phyloP scores from a whole-genome alignment of 30 jellyfish, hydroid and myxozoan species.

The Turritopsis rubra region DNA sequence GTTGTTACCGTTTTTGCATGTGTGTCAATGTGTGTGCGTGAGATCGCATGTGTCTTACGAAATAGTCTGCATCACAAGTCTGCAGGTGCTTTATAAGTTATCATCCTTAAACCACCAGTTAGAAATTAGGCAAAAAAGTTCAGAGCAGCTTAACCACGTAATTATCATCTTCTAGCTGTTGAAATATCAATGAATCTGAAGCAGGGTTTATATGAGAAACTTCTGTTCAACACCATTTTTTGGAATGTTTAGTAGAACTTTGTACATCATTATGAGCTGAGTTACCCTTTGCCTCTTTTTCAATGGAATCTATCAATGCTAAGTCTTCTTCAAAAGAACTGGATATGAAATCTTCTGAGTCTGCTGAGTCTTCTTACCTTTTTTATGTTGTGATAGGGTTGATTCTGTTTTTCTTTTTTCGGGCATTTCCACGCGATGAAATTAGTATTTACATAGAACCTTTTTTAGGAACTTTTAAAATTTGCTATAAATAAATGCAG shows the following conservation, averaged over 20 bases:
- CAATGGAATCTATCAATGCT: slow-evolving; percentile 53
- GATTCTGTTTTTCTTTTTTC: slow-evolving; percentile 21
- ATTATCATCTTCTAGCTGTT: slow-evolving; percentile 73
- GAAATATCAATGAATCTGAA: slow-evolving; percentile 57
- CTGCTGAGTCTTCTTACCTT: slow-evolving; percentile 30
- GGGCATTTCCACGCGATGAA: too few species aligned
- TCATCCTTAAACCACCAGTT: too few species aligned
- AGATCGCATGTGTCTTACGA: too few species aligned
- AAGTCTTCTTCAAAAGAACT: slow-evolving; percentile 91
- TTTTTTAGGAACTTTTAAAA: too few species aligned
- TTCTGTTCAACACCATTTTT: slow-evolving; percentile 55
- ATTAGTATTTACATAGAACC: too few species aligned
- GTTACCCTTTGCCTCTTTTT: slow-evolving; percentile 36
- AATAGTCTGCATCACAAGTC: too few species aligned
- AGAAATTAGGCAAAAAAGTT: background rate
- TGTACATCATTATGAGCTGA: too few species aligned
- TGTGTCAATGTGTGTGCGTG: too few species aligned
- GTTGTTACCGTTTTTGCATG: too few species aligned
- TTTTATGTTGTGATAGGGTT: background rate
- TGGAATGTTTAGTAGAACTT: too few species aligned
- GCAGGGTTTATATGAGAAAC: slow-evolving; percentile 51
- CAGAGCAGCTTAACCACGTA: slow-evolving; percentile 46
- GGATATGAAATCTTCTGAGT: slow-evolving; percentile 32
- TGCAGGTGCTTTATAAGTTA: too few species aligned
- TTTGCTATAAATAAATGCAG: too few species aligned